Base-by-base conservation (phyloP, 2,113 vertebrate genomes). In the Oceanites oceanicus region DNA sequence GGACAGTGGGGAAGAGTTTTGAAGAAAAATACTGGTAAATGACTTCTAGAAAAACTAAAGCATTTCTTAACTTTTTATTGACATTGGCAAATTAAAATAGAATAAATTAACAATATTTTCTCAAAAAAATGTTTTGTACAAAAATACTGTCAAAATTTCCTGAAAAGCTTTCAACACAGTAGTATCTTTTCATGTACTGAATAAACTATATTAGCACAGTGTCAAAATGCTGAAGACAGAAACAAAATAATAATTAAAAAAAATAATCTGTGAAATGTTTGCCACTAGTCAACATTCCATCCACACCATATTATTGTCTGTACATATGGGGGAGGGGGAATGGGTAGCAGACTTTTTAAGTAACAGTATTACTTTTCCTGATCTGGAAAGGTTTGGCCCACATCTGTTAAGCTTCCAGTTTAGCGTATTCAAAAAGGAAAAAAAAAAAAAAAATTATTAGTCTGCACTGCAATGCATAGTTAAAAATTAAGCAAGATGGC, bases 141-240 rank as follows among this genome's bases (percentile, higher is more conserved):
- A 99, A 99, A 99, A 99, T 99, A 99, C 98, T 99, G 98, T 99
- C 98, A 99, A 98, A 98, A 98, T 99, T 99, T 99, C 98, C 99
- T 98, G 98, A 98, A 99, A 99, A 99, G 98, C 98, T 98, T 98
- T 99, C 98, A 98, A 98, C 98, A 98, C 98, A 99, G 98, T 99
- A 99, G 98, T 99, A 99, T 99, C 96, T 98, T 98, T 98, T 98
- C 97, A 98, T 98, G 98, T 98, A 98, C 98, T 98, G 98, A 98
- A 98, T 98, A 98, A 98, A 98, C 98, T 98, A 98, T 97, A 98
- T 97, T 98, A 99, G 98, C 98, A 98, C 98, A 99, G 98, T 98
- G 98, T 98, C 98, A 98, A 98, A 98, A 98, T 98, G 98, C 98
- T 98, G 96, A 97, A 97, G 97, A 98, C 93, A 96, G 98, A 98